These are phyloP conservation scores for Crocallis elinguaria DNA, from an alignment of 2,888 invertebrate species.

Conservation along the genomic window DNA sequence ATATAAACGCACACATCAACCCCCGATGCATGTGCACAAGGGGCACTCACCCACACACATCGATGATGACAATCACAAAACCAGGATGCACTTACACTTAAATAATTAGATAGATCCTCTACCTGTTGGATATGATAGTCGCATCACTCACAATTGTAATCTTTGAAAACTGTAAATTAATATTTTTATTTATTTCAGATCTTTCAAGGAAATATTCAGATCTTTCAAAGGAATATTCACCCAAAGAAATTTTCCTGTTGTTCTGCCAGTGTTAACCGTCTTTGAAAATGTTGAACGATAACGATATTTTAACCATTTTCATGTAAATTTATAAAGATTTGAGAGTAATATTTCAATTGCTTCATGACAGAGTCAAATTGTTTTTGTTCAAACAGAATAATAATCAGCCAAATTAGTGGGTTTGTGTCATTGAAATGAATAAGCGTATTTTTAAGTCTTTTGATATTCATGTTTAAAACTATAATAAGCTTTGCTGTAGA, in stretches of 20 bases:
- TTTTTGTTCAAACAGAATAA: too few relatives aligned
- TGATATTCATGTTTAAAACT: too few relatives aligned
- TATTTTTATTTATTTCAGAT: too few relatives aligned
- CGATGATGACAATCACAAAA: slow-evolving; percentile 35
- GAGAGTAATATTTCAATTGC: neutral
- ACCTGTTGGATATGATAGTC: slow-evolving; percentile 9
- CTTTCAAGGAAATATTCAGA: too few relatives aligned
- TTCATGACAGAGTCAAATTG: slow-evolving; percentile 1
- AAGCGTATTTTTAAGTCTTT: too few relatives aligned
- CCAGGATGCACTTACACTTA: slow-evolving; percentile 29
- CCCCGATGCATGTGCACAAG: slow-evolving; percentile 41
- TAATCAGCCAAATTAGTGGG: too few relatives aligned
- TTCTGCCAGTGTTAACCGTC: neutral
- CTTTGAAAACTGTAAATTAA: too few relatives aligned
- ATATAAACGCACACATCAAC: slow-evolving; percentile 76
- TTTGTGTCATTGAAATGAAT: too few relatives aligned
- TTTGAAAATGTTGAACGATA: neutral
- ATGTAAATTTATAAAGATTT: neutral
- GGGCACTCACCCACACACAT: slow-evolving; percentile 42
- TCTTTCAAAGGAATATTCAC: too few relatives aligned
- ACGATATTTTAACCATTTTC: neutral
- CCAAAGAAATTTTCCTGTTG: too few relatives aligned
- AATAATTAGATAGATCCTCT: slow-evolving; percentile 21
- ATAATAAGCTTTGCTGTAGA: too few relatives aligned
- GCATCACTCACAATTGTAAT: neutral